A percentile compares a stretch with the other conserved stretches of the same genome.
These are phyloP conservation scores for Balearica regulorum DNA, from an alignment of 2,797 vertebrate genomes.

Conservation along the genomic window DNA sequence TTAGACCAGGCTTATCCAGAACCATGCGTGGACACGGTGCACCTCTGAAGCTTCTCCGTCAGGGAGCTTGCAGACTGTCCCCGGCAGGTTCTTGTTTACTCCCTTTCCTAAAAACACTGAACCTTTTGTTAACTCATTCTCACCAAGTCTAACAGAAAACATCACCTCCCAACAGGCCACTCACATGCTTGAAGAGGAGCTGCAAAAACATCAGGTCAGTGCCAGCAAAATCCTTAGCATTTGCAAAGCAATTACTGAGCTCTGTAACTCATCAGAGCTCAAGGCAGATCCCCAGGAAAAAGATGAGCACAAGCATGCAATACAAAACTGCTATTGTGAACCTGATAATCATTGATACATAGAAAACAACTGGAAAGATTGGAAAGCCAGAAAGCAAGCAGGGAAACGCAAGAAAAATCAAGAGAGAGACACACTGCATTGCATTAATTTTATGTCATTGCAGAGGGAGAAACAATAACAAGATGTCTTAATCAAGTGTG, in stretches of 20 bases:
- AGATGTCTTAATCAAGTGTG: background rate
- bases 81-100: background rate
- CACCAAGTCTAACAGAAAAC: background rate
- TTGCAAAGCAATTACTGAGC: background rate
- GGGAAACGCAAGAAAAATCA: background rate
- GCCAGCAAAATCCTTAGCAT: background rate
- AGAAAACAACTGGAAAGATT: background rate
- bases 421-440: background rate
- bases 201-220: background rate
- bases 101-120: background rate
- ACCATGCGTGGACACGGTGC: fast-evolving
- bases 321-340: background rate
- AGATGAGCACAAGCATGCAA: background rate
- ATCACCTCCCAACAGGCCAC: background rate
- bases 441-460: background rate
- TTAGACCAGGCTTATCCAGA: background rate
- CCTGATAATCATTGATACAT: background rate
- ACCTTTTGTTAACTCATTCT: background rate
- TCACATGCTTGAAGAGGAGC: background rate
- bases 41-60: background rate
- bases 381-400: background rate
- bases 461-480: background rate
- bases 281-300: background rate
- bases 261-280: slow-evolving; percentile 8
- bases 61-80: background rate